Conservation (phyloP, 1,140 invertebrate species). For the Pseudomyrmex cubaensis region DNA sequence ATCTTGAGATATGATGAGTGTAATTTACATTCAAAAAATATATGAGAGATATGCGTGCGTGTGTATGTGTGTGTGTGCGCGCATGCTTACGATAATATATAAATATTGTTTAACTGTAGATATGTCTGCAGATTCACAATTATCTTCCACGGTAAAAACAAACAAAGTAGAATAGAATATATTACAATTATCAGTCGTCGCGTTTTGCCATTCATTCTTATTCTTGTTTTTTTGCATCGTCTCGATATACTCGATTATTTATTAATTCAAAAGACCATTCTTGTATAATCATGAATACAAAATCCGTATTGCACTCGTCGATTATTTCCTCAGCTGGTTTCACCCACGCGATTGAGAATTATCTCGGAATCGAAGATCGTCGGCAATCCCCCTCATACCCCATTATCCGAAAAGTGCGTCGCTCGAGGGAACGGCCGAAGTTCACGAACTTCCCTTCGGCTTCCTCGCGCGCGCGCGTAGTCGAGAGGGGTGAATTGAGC, state of each 20-base stretch:
- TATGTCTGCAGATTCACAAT: not conserved
- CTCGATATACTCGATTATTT: too few relatives aligned
- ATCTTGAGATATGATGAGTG: constrained; percentile 51
- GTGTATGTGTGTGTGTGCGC: not conserved
- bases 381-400: not conserved
- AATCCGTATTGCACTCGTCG: not conserved
- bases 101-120: constrained; percentile 39
- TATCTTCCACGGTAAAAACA: not conserved
- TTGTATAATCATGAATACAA: constrained; percentile 17
- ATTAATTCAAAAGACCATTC: not conserved
- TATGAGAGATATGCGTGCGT: too few relatives aligned
- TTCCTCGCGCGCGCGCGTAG: constrained; percentile 5
- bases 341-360: constrained; percentile 30
- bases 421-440: constrained; percentile 51
- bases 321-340: constrained; percentile 33
- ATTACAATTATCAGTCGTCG: constrained; percentile 12
- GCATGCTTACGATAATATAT: not conserved
- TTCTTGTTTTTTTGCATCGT: too few relatives aligned
- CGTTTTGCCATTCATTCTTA: too few relatives aligned
- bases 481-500: not conserved
- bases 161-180: constrained; percentile 7
- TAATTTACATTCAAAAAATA: constrained; percentile 29
- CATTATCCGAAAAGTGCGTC: constrained; percentile 30
- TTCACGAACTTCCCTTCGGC: constrained; percentile 14
- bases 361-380: constrained; percentile 33